Base-by-base conservation (phyloP, 2,888 invertebrate genomes). In the Ophraella communa region DNA sequence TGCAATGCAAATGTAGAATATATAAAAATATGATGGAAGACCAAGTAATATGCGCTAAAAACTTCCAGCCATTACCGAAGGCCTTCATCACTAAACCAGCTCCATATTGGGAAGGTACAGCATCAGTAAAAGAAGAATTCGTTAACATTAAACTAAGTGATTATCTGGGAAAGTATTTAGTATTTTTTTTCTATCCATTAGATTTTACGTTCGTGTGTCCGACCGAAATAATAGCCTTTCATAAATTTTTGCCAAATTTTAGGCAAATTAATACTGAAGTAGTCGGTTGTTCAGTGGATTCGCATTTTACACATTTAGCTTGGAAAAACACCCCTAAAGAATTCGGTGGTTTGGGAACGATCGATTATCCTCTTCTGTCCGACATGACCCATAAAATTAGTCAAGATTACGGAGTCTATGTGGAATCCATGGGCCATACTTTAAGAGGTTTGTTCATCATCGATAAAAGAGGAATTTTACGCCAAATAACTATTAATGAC, bases 141-240 rank as follows among this genome's bases (percentile, higher is more conserved):
- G 92, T 93, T 82, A 91, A 93, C 64, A 86, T 95, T 70, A 84
- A 86, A 11, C 85, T 94, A 52, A 78, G 86, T 0, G 92, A 94
- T 82, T 95, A 88, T 85, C 88, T 89, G 79, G 95, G 94, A 71
- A 92, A 95, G 90, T 95, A 95, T 77, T 86, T 95, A 3, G 91
- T 95, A 10, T 82, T 95, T 11, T 95, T 95, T 85, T 95, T 95
- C 87, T 95, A 95, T 76, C 95, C 95, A 0, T 83, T 94, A 60
- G 95, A 95, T 80, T 95, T 95, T 78, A 93, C 93, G 3, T 93
- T 93, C 80, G 93, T 93, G 7, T 93, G 93, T 76, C 93, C 94
- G 33, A 94, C 98, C 5, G 98, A 98, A 86, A 98, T 98, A 76
- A 95, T 98, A 79, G 96, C 98, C 7, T 99, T 97, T 86, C 96